These are phyloP conservation scores for Camelus bactrianus DNA, from an alignment of 2,113 vertebrate genomes.

Conservation along the genomic window DNA sequence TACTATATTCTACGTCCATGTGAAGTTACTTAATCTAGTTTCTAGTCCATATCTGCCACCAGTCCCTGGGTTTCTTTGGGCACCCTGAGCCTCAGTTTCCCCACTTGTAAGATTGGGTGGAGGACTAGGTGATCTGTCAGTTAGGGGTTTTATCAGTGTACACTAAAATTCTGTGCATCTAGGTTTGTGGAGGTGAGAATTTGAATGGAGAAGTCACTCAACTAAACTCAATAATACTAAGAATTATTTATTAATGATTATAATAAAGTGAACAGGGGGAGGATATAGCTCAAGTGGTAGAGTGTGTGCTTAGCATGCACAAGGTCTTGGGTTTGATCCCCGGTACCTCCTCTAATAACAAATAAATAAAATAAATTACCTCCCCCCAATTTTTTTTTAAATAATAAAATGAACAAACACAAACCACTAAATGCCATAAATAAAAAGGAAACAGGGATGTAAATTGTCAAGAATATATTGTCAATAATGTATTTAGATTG, in stretches of 20 bases:
- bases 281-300: too few relatives aligned
- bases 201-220: conserved; percentile 12
- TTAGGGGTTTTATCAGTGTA: background rate
- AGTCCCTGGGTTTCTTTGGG: background rate
- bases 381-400: too few relatives aligned
- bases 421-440: background rate
- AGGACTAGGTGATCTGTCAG: background rate
- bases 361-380: too few relatives aligned
- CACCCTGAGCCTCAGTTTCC: background rate
- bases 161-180: background rate
- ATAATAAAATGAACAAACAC: background rate
- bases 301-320: too few relatives aligned
- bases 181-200: background rate
- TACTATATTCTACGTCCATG: background rate
- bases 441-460: background rate
- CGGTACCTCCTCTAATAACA: too few relatives aligned
- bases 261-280: background rate
- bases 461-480: background rate
- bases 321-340: too few relatives aligned
- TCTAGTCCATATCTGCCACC: background rate
- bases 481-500: background rate
- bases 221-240: conserved; percentile 14
- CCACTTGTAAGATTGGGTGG: background rate
- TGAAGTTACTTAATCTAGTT: background rate
- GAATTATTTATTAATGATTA: background rate